Conservation (phyloP, 2,797 vertebrate genomes). For the Amphiprion clarkii region DNA sequence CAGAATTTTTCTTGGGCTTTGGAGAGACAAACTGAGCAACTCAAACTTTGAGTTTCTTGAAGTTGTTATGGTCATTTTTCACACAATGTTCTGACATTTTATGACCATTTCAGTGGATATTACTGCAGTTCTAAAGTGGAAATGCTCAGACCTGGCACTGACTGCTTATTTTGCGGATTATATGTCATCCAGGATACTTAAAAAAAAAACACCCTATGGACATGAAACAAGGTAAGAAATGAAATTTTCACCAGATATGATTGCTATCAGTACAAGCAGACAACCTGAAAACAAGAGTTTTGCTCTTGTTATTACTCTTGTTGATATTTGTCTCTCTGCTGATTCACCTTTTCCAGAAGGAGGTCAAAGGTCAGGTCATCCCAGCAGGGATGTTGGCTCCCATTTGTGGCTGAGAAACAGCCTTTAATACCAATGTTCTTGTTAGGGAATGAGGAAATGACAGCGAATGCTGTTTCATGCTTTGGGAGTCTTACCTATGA, state of each 20-base stretch:
- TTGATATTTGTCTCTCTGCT: neutral
- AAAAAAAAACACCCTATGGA: no score
- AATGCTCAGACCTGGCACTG: no score
- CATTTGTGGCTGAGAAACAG: neutral
- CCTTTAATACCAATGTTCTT: slow-evolving; percentile 6
- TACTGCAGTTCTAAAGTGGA: no score
- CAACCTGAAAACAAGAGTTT: neutral
- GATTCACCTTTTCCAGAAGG: neutral
- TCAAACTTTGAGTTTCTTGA: neutral
- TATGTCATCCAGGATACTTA: no score
- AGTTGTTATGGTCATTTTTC: neutral
- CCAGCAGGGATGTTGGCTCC: slow-evolving; percentile 3
- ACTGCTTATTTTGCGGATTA: no score
- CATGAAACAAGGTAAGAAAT: no score
- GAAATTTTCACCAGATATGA: no score
- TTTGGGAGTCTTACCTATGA: slow-evolving; percentile 82
- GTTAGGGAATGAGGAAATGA: neutral
- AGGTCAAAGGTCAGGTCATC: slow-evolving; percentile 17
- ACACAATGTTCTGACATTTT: neutral
- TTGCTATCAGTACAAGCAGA: no score
- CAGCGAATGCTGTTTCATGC: neutral
- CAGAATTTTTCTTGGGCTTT: neutral
- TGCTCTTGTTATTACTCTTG: neutral
- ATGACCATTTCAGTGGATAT: neutral
- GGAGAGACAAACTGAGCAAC: neutral